These are phyloP conservation scores for Ovis canadensis DNA, from an alignment of 2,113 vertebrate genomes.

Conservation along the genomic window DNA sequence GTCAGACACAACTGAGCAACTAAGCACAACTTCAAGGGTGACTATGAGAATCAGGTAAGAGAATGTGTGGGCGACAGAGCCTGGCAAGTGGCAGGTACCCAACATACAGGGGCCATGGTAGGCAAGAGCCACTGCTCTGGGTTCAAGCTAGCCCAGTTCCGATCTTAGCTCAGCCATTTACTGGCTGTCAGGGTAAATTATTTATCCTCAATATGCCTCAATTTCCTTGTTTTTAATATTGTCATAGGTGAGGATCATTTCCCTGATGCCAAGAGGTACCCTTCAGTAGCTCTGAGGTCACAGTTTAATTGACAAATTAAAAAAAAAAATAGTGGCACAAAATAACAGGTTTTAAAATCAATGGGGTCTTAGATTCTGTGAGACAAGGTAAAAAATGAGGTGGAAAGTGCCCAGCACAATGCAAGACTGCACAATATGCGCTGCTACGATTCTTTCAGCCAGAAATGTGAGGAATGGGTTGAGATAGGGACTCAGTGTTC, in stretches of 20 bases:
- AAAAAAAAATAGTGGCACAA: neutral
- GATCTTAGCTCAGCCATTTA: neutral
- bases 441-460: neutral
- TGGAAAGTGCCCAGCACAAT: neutral
- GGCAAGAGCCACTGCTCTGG: neutral
- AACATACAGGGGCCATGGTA: neutral
- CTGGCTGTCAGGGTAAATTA: neutral
- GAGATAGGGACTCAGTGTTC: neutral
- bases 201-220: neutral
- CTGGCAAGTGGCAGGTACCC: neutral
- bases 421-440: no score
- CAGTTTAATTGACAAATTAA: neutral
- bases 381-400: neutral
- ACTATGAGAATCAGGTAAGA: neutral
- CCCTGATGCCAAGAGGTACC: neutral
- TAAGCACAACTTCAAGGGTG: neutral
- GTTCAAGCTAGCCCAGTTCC: neutral
- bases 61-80: neutral
- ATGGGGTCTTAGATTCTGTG: neutral
- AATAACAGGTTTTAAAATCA: neutral
- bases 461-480: neutral
- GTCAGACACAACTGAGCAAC: neutral
- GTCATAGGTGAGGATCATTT: neutral
- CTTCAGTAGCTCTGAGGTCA: neutral
- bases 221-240: neutral